phyloP scores from a whole-genome alignment of 2,797 vertebrate species.

The Pygocentrus nattereri region DNA sequence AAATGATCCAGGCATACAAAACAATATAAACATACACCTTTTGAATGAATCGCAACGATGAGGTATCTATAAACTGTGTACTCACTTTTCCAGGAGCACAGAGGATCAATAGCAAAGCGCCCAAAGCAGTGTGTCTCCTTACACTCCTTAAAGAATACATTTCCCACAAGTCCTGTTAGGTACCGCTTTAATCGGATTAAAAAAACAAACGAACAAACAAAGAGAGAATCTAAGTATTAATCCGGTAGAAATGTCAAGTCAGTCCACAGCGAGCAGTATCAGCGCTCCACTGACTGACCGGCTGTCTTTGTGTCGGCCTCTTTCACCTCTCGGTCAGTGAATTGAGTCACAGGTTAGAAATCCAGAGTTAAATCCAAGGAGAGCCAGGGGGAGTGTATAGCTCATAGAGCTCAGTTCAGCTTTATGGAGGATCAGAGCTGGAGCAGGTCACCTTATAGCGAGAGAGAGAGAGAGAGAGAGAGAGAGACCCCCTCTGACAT shows the following conservation, averaged over 20 bases:
- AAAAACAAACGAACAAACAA: slow-evolving; percentile 15
- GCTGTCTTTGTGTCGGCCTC: background rate
- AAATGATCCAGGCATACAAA: too few relatives aligned
- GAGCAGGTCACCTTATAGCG: slow-evolving; percentile 52
- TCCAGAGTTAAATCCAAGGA: slow-evolving; percentile 21
- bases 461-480: slow-evolving; percentile 28
- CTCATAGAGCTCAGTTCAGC: slow-evolving; percentile 35
- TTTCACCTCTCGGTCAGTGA: slow-evolving; percentile 8
- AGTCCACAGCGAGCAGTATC: background rate
- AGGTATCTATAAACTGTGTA: background rate
- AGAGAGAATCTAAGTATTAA: slow-evolving; percentile 18
- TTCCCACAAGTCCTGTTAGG: slow-evolving; percentile 8
- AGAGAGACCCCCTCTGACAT: slow-evolving; percentile 47
- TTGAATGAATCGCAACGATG: too few relatives aligned
- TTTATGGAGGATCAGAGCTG: slow-evolving; percentile 42
- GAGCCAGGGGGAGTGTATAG: background rate
- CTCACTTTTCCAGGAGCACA: slow-evolving; percentile 48
- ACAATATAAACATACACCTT: too few relatives aligned
- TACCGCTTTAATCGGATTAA: background rate
- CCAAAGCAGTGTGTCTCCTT: slow-evolving; percentile 12
- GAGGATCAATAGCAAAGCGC: slow-evolving; percentile 32
- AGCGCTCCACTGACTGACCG: background rate
- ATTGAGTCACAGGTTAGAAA: slow-evolving; percentile 23
- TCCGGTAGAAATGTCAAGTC: slow-evolving; percentile 22
- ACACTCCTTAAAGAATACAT: slow-evolving; percentile 38